phyloP scores from a whole-genome alignment of 2,113 vertebrate species.

The Chionodraco myersi region DNA sequence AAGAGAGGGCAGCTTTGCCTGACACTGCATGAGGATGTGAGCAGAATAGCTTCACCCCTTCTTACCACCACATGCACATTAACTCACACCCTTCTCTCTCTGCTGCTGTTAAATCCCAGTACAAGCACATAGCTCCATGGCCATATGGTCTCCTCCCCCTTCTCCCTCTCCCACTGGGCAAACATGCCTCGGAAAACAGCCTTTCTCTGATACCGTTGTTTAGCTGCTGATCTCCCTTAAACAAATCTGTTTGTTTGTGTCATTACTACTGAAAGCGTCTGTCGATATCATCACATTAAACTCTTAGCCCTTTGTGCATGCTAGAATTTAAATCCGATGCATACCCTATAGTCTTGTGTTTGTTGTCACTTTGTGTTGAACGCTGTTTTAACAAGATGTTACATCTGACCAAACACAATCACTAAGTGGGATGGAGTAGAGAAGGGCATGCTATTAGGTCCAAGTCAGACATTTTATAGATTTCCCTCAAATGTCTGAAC shows the following conservation, averaged over 20 bases:
- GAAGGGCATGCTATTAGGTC: conserved; percentile 23
- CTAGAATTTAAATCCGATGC: conserved; percentile 5
- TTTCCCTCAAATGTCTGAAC: conserved; percentile 9
- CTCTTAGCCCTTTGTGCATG: neutral
- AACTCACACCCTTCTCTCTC: conserved; percentile 6
- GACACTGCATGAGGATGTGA: conserved; percentile 83
- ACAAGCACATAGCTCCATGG: conserved; percentile 50
- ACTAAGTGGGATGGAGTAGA: neutral
- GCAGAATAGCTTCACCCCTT: conserved; percentile 68
- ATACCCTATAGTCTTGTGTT: neutral
- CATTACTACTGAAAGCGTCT: conserved; percentile 49
- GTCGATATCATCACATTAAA: conserved; percentile 41
- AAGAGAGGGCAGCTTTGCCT: conserved; percentile 65
- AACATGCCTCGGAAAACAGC: conserved; percentile 51
- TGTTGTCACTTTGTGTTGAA: conserved; percentile 7
- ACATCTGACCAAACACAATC: neutral
- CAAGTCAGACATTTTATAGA: conserved; percentile 15
- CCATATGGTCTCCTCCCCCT: conserved; percentile 59
- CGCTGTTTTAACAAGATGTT: conserved; percentile 16
- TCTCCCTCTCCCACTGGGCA: conserved; percentile 50
- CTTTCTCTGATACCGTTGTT: conserved; percentile 40
- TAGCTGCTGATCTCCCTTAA: conserved; percentile 48
- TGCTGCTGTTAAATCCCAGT: conserved; percentile 70
- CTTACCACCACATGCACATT: neutral
- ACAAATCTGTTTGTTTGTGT: conserved; percentile 50